phyloP scores from a whole-genome alignment of 2,888 invertebrate species.

The Neuroscelio doddi region DNA sequence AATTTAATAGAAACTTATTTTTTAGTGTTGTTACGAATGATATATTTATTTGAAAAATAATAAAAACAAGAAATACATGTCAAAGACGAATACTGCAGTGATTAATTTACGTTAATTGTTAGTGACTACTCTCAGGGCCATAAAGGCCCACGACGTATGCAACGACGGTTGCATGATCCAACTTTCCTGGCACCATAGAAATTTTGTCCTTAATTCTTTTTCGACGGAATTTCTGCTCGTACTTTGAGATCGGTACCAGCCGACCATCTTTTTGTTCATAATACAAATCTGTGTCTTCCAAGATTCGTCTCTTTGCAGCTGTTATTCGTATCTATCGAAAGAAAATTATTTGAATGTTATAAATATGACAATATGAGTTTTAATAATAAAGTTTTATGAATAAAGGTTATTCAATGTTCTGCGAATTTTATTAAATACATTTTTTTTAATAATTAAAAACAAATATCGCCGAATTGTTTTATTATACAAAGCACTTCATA shows the following conservation, averaged over 20 bases:
- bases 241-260: conserved; percentile 76
- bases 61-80: conserved; percentile 30
- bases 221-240: conserved; percentile 80
- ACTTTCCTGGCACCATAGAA: conserved; percentile 86
- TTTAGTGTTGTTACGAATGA: conserved; percentile 24
- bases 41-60: conserved; percentile 38
- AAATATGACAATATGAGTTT: too few relatives aligned
- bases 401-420: too few relatives aligned
- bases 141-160: conserved; percentile 81
- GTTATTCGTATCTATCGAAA: conserved; percentile 76
- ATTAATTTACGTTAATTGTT: conserved; percentile 12
- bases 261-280: conserved; percentile 76
- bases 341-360: too few relatives aligned
- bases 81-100: conserved; percentile 29
- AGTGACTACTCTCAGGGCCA: conserved; percentile 27
- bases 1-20: too few relatives aligned
- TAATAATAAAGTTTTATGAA: too few relatives aligned
- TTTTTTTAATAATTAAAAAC: too few relatives aligned
- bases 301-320: conserved; percentile 84
- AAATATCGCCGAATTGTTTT: too few relatives aligned
- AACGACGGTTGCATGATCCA: conserved; percentile 90
- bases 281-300: conserved; percentile 88
- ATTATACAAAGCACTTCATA: too few relatives aligned
- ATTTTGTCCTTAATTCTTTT: conserved; percentile 83
- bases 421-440: too few relatives aligned